A percentile compares a stretch with the other conserved stretches of the same genome.
phyloP scores from a whole-genome alignment of 2,113 vertebrate species.

The Garra rufa region DNA sequence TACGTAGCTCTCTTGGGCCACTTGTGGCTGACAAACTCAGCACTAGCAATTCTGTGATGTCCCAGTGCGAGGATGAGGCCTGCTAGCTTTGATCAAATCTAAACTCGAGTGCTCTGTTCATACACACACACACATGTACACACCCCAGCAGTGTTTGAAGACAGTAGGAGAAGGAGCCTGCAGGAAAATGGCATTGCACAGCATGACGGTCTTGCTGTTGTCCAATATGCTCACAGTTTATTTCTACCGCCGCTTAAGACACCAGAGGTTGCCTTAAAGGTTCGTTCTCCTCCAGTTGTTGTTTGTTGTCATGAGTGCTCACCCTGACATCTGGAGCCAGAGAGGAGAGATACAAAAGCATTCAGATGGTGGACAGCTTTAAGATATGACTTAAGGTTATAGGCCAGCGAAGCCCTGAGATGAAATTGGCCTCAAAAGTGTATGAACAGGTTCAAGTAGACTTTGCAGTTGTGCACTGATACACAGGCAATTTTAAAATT shows the following conservation, averaged over 20 bases:
- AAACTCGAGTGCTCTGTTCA: constrained; percentile 12
- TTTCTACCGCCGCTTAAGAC: constrained; percentile 44
- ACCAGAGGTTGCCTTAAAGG: constrained; percentile 49
- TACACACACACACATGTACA: constrained; percentile 28
- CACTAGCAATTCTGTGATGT: constrained; percentile 6
- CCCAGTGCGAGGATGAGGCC: constrained; percentile 22
- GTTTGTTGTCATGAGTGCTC: constrained; percentile 37
- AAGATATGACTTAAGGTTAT: constrained; percentile 11
- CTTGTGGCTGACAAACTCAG: constrained; percentile 42
- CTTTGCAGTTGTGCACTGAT: background rate
- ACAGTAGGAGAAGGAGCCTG: constrained; percentile 44
- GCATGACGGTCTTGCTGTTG: constrained; percentile 50
- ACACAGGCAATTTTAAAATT: background rate
- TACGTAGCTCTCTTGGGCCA: constrained; percentile 15
- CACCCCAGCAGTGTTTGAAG: constrained; percentile 47
- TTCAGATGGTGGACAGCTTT: background rate
- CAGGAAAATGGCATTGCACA: constrained; percentile 60
- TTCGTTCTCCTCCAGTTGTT: constrained; percentile 35
- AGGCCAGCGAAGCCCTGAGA: background rate
- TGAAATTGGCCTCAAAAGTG: background rate
- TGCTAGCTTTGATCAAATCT: constrained; percentile 44
- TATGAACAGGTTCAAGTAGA: background rate
- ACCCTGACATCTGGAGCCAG: constrained; percentile 32
- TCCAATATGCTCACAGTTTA: constrained; percentile 53
- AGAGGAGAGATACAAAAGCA: constrained; percentile 8